Conservation (phyloP, 2,797 vertebrate species). For the Fistularia tabacaria region DNA sequence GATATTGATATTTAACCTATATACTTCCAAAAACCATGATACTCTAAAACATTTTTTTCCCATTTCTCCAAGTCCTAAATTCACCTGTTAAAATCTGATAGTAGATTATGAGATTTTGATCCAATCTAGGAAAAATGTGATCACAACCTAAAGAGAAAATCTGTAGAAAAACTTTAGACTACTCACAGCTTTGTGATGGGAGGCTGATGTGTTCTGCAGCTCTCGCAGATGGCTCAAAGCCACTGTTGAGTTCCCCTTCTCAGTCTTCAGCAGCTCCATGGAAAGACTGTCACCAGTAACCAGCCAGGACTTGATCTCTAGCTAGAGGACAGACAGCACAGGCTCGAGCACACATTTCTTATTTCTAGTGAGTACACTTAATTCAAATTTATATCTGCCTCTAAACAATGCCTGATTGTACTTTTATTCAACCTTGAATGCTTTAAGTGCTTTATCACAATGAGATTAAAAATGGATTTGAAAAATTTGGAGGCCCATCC, state of each 20-base stretch:
- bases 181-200: constrained; percentile 85
- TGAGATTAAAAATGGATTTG: background rate
- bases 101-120: no score
- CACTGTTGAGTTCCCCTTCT: constrained; percentile 86
- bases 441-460: no score
- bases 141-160: background rate
- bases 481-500: background rate
- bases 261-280: constrained; percentile 88
- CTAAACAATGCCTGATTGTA: no score
- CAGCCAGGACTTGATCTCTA: constrained; percentile 95
- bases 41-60: no score
- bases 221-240: constrained; percentile 79
- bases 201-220: constrained; percentile 82
- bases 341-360: no score
- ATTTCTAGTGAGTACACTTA: no score
- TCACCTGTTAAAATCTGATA: no score
- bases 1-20: background rate
- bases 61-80: no score
- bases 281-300: constrained; percentile 93
- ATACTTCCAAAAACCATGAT: background rate
- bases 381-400: no score
- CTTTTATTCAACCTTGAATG: no score
- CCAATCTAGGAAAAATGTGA: background rate
- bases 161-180: background rate
- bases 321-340: constrained; percentile 69